Conservation (phyloP, 2,888 invertebrate species). For the Apamea monoglypha region DNA sequence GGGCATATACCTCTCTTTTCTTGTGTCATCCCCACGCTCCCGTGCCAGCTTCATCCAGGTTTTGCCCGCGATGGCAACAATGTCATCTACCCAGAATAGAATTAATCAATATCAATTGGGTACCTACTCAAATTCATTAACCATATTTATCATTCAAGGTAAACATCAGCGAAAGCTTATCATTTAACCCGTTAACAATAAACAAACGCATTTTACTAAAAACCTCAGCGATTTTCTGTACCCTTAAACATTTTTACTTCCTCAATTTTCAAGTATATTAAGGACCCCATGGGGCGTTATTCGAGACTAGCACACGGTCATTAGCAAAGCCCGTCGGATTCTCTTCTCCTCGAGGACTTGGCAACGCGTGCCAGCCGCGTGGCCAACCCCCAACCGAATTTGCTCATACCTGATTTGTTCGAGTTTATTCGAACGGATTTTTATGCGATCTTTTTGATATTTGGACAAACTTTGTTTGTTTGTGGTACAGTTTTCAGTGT, state of each 20-base stretch:
- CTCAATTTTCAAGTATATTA: constrained; percentile 59
- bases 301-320: constrained; percentile 75
- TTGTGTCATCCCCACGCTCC: not conserved
- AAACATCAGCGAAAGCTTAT: not conserved
- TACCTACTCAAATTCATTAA: not conserved
- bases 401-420: constrained; percentile 88
- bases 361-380: constrained; percentile 76
- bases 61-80: not conserved
- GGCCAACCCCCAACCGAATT: constrained; percentile 77
- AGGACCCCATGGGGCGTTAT: constrained; percentile 58
- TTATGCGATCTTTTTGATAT: constrained; percentile 57
- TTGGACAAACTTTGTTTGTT: constrained; percentile 53
- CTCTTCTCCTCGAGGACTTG: constrained; percentile 68
- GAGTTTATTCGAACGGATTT: constrained; percentile 77
- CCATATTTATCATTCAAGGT: not conserved
- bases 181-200: not conserved
- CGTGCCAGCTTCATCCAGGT: not conserved
- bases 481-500: constrained; percentile 38
- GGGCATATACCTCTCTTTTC: not conserved
- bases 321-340: constrained; percentile 83
- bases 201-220: not conserved
- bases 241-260: constrained; percentile 42
- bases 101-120: not conserved
- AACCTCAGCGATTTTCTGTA: not conserved
- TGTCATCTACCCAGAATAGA: not conserved